These are phyloP conservation scores for Argynnis bischoffii DNA, from an alignment of 2,888 invertebrate species.

Conservation along the genomic window DNA sequence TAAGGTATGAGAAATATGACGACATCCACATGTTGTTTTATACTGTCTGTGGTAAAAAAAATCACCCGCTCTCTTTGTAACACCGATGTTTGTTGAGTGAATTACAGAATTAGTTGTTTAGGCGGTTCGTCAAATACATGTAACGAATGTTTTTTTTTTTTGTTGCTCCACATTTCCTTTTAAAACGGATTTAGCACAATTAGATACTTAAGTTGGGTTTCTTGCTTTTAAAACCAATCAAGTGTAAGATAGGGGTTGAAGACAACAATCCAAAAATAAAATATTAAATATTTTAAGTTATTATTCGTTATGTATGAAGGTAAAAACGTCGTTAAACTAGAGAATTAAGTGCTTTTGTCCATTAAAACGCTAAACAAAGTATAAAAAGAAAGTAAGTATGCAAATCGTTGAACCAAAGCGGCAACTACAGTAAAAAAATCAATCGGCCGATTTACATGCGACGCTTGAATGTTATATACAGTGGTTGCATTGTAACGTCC, in stretches of 20 bases:
- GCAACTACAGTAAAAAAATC: slow-evolving; percentile 36
- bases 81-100: slow-evolving; percentile 59
- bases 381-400: slow-evolving; percentile 33
- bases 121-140: slow-evolving; percentile 56
- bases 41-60: slow-evolving; percentile 46
- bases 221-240: slow-evolving; percentile 53
- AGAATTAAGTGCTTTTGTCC: slow-evolving; percentile 8
- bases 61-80: slow-evolving; percentile 28
- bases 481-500: slow-evolving; percentile 41
- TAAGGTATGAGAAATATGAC: slow-evolving; percentile 78
- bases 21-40: slow-evolving; percentile 70
- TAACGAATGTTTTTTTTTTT: slow-evolving; percentile 64
- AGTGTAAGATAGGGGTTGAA: slow-evolving; percentile 47
- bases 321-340: not conserved
- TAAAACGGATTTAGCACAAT: slow-evolving; percentile 74
- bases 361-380: slow-evolving; percentile 19
- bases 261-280: slow-evolving; percentile 9
- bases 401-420: slow-evolving; percentile 31
- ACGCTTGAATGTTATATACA: slow-evolving; percentile 34
- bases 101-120: slow-evolving; percentile 70
- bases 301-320: not conserved
- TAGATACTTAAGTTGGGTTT: slow-evolving; percentile 55
- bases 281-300: not conserved
- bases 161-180: slow-evolving; percentile 53
- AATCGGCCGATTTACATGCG: slow-evolving; percentile 39